These are phyloP conservation scores for Xiphorhynchus erythropygius DNA, from an alignment of 2,797 vertebrate genomes.

Conservation along the genomic window DNA sequence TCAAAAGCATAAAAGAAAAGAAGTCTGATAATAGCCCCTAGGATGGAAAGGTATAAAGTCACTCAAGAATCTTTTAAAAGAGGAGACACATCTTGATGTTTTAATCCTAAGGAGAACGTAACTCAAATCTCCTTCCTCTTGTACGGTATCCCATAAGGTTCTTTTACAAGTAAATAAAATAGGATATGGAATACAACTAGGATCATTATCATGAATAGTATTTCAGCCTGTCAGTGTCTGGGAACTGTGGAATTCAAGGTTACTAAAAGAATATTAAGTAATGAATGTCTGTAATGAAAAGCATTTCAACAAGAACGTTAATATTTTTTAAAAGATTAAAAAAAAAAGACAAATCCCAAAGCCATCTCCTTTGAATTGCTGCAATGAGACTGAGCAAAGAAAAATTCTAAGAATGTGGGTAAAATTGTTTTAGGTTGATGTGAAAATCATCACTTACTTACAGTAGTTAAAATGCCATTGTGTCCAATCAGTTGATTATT, in stretches of 20 bases:
- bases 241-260: conserved; percentile 27
- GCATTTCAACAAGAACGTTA: conserved; percentile 50
- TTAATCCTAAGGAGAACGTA: background rate
- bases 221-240: conserved; percentile 26
- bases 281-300: conserved; percentile 34
- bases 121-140: background rate
- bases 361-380: conserved; percentile 12
- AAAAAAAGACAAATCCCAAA: background rate
- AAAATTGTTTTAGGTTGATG: conserved; percentile 25
- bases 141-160: background rate
- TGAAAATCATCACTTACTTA: conserved; percentile 50
- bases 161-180: background rate
- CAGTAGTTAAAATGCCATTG: background rate
- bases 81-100: background rate
- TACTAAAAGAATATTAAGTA: conserved; percentile 26
- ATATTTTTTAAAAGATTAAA: conserved; percentile 23
- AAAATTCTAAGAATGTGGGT: conserved; percentile 44
- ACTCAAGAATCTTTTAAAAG: background rate
- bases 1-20: background rate
- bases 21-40: background rate
- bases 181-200: background rate
- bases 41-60: background rate
- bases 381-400: background rate
- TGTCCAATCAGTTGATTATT: background rate
- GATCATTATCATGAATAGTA: background rate